These are phyloP conservation scores for Asobara japonica DNA, from an alignment of 1,140 invertebrate species.

Conservation along the genomic window DNA sequence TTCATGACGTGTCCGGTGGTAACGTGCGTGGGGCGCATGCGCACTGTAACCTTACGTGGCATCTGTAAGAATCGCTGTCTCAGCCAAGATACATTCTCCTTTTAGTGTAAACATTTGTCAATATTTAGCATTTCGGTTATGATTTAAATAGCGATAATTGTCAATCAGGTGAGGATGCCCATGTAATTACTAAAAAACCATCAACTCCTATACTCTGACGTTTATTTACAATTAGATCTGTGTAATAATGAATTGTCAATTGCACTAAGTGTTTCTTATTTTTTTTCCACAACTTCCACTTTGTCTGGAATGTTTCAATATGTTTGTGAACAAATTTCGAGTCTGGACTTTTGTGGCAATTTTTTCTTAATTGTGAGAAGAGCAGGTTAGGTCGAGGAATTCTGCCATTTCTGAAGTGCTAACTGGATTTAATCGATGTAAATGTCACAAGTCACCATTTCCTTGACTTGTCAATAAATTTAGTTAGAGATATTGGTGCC, in stretches of 20 bases:
- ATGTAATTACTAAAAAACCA: too few species aligned
- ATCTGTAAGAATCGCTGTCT: constrained; percentile 57
- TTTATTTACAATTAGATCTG: too few species aligned
- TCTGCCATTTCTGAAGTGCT: background rate
- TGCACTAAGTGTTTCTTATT: background rate
- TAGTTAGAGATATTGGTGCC: too few species aligned
- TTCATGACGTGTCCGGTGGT: constrained; percentile 57
- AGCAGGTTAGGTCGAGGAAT: background rate
- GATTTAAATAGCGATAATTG: constrained; percentile 40
- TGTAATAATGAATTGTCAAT: too few species aligned
- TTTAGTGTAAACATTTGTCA: constrained; percentile 57
- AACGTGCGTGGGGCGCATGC: constrained; percentile 61
- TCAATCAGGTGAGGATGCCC: background rate
- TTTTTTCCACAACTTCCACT: background rate
- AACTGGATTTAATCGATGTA: background rate
- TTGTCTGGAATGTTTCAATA: background rate
- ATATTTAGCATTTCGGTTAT: constrained; percentile 58
- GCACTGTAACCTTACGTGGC: constrained; percentile 72
- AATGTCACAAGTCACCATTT: background rate
- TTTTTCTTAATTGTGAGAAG: background rate
- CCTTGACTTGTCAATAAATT: background rate
- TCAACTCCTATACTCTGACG: background rate
- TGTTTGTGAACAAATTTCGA: background rate
- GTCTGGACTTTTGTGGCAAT: background rate
- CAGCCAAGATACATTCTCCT: constrained; percentile 57